Conservation (phyloP, 2,113 vertebrate species). For the Oryzias curvinotus region DNA sequence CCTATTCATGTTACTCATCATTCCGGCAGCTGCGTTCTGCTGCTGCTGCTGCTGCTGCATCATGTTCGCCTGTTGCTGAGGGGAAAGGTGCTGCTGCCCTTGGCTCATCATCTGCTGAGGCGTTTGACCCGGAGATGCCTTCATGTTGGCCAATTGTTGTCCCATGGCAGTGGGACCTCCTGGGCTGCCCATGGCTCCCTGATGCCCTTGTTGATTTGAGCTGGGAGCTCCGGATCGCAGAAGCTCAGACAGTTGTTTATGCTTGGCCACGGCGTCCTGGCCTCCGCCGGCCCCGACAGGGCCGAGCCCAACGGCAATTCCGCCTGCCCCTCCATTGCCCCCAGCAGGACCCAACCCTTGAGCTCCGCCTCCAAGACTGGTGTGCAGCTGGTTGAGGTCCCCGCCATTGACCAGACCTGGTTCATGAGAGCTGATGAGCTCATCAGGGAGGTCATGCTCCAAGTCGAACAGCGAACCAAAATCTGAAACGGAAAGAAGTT, state of each 20-base stretch:
- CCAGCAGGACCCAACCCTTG: slow-evolving; percentile 61
- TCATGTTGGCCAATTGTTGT: slow-evolving; percentile 76
- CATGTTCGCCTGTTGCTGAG: slow-evolving; percentile 82
- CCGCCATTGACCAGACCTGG: slow-evolving; percentile 89
- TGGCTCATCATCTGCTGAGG: slow-evolving; percentile 74
- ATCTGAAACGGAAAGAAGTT: slow-evolving; percentile 77
- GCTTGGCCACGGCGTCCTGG: slow-evolving; percentile 97
- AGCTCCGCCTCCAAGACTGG: slow-evolving; percentile 84
- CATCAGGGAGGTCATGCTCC: slow-evolving; percentile 97
- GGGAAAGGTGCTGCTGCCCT: slow-evolving; percentile 74
- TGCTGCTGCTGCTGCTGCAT: slow-evolving; percentile 84
- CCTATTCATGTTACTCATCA: slow-evolving; percentile 76
- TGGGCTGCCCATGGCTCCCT: slow-evolving; percentile 75
- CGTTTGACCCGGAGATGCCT: slow-evolving; percentile 71
- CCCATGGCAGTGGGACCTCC: slow-evolving; percentile 69
- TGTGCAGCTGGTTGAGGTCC: slow-evolving; percentile 93
- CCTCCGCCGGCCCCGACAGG: slow-evolving; percentile 54
- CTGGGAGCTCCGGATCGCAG: slow-evolving; percentile 84
- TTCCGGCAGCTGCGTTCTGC: slow-evolving; percentile 73
- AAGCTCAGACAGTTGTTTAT: slow-evolving; percentile 97
- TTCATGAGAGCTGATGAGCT: slow-evolving; percentile 93
- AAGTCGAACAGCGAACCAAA: slow-evolving; percentile 95
- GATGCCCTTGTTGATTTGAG: slow-evolving; percentile 75
- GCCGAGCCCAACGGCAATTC: slow-evolving; percentile 76
- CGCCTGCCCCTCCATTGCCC: slow-evolving; percentile 57